A percentile compares a stretch with the other conserved stretches of the same genome.
These are phyloP conservation scores for Oasisia sp. DNA, from an alignment of 2,888 invertebrate genomes.

Conservation along the genomic window DNA sequence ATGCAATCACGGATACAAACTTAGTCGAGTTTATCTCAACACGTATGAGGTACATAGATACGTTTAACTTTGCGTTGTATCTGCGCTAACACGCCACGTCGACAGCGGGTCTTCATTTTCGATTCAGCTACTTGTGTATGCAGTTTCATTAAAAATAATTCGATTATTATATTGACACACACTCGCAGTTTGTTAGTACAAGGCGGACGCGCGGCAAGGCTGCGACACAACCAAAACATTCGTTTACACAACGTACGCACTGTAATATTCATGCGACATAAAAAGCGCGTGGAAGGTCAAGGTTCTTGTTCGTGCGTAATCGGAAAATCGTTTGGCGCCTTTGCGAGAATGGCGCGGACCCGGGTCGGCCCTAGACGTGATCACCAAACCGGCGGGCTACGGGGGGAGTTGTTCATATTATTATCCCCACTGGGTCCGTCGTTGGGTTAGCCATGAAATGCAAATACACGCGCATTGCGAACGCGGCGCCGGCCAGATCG, in stretches of 20 bases:
- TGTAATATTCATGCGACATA: slow-evolving; percentile 13
- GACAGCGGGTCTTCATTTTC: not conserved
- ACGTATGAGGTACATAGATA: not conserved
- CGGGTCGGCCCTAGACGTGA: not conserved
- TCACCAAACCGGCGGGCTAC: not conserved
- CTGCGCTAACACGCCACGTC: not conserved
- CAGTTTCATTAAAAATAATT: not conserved
- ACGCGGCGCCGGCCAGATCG: not conserved
- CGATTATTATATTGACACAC: not conserved
- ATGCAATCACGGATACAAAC: not conserved
- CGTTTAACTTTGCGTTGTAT: not conserved
- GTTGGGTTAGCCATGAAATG: not conserved
- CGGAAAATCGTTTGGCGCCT: not conserved
- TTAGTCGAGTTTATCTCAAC: not conserved
- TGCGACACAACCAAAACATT: not conserved
- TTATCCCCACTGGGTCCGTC: not conserved
- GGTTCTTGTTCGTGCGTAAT: not conserved
- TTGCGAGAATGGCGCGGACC: not conserved
- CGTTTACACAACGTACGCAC: slow-evolving; percentile 13
- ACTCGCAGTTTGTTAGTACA: not conserved
- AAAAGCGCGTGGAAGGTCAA: not conserved
- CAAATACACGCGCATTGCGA: slow-evolving; percentile 9
- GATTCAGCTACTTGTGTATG: not conserved
- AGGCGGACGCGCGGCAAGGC: not conserved
- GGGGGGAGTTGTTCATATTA: not conserved